Base-by-base conservation (phyloP, 30 jellyfish, hydroid and myxozoan species). In the Aurelia sp. region DNA sequence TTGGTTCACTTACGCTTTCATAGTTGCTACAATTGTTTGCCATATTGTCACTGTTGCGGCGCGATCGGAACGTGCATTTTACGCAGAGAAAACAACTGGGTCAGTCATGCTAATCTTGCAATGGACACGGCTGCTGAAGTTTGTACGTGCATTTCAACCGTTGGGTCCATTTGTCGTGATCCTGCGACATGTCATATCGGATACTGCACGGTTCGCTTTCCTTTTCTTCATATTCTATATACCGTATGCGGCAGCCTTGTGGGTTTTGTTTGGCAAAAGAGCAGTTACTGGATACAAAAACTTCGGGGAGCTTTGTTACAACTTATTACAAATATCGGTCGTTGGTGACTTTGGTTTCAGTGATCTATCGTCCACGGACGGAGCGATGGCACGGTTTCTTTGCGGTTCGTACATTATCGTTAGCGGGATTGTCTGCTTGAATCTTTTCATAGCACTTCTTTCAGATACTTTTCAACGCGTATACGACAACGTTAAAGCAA, bases 391-490 rank as follows among this genome's bases (percentile, higher is more conserved):
- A 78, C 86, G 89, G 55, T 44, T 94, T 33, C 90, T 94, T 44
- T 89, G 97, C 66, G 94, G 95, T 33, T 76, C 97, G n/a, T 94
- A 77, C 62, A 88, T 94, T 40, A 90, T 94, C 50, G 71, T 94
- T 8, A 88, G 91, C 72, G 97, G 99, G 53, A 86, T 94, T 53
- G 91, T 94, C 66, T 83, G 96, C 90, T 52, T 94, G 80, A 94
- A 94, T 74, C 75, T 94, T 30, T 94, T 94, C 89, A 94, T 94
- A 33, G 99, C 99, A 21, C 82, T 94, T 62, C 81, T 94, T 57
- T 94, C 99, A 8, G 97, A 94, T 55, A 94, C 99, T n/a, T 94
- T 94, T 61, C 99, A 94, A 71, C 94, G 99, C 51, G 99, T 94
- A 6, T 89, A 94, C 88, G 99, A 94, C 86, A 94, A 94, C 91